Percentiles rank a stretch among this genome's conserved stretches.
Evolutionary conservation across 2,113 vertebrate genomes (phyloP).

Genomic region (Salvelinus alpinus): DNA sequence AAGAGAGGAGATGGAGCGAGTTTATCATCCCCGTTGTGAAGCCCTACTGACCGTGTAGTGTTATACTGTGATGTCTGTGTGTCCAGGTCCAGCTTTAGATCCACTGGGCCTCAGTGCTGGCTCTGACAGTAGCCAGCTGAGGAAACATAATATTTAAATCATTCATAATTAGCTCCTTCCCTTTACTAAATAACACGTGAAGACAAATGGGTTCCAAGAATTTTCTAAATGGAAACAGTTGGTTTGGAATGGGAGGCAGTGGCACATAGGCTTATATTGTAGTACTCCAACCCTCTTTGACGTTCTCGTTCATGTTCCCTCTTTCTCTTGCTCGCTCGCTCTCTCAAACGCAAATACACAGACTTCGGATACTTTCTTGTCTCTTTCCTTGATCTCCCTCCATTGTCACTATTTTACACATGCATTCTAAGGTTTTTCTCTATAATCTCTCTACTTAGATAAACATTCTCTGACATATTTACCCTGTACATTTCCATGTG

Average conservation of each 20-base stretch:
- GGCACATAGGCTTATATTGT: conserved; percentile 44
- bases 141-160: conserved; percentile 66
- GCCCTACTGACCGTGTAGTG: conserved; percentile 44
- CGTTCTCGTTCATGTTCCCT: background rate
- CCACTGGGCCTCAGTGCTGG: conserved; percentile 53
- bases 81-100: conserved; percentile 50
- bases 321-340: background rate
- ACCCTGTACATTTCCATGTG: background rate
- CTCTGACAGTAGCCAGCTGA: conserved; percentile 52
- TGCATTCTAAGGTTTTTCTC: too few relatives aligned
- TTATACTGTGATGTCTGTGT: conserved; percentile 57
- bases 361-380: background rate
- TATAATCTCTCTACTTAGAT: too few relatives aligned
- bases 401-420: too few relatives aligned
- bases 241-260: conserved; percentile 56
- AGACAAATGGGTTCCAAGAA: conserved; percentile 64
- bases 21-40: conserved; percentile 55
- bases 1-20: conserved; percentile 46
- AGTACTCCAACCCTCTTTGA: conserved; percentile 31
- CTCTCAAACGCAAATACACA: background rate
- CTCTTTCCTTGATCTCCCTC: background rate
- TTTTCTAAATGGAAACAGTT: conserved; percentile 67
- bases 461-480: too few relatives aligned
- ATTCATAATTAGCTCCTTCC: conserved; percentile 70
- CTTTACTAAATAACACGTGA: conserved; percentile 63